These are phyloP conservation scores for Heliornis fulica DNA, from an alignment of 2,113 vertebrate species.

Conservation along the genomic window DNA sequence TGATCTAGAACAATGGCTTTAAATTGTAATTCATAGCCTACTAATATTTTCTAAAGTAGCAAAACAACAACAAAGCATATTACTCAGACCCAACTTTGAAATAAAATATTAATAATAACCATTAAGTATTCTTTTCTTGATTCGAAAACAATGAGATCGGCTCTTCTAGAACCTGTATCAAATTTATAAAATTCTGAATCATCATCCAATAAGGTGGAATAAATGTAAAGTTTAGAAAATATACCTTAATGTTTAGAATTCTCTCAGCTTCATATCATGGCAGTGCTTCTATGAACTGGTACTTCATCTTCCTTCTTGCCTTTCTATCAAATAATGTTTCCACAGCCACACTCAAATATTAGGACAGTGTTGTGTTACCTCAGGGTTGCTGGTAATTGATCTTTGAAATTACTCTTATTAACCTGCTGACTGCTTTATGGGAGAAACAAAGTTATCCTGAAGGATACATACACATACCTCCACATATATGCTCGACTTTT, in stretches of 20 bases:
- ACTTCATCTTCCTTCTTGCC: not conserved
- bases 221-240: not conserved
- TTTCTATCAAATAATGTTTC: not conserved
- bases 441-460: not conserved
- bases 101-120: not conserved
- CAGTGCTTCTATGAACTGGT: not conserved
- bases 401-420: not conserved
- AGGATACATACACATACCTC: not conserved
- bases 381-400: not conserved
- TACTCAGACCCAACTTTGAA: not conserved
- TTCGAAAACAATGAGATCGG: not conserved
- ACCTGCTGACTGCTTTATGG: not conserved
- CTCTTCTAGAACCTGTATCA: not conserved
- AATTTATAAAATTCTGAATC: not conserved
- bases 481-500: not conserved
- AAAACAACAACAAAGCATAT: not conserved
- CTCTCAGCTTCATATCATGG: not conserved
- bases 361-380: not conserved
- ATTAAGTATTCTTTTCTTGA: not conserved
- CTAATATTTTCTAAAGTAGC: not conserved
- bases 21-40: not conserved
- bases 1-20: not conserved
- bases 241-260: not conserved
- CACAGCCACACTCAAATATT: not conserved
- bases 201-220: not conserved